phyloP scores from a whole-genome alignment of 1,140 invertebrate species.

The Diorhabda sublineata region DNA sequence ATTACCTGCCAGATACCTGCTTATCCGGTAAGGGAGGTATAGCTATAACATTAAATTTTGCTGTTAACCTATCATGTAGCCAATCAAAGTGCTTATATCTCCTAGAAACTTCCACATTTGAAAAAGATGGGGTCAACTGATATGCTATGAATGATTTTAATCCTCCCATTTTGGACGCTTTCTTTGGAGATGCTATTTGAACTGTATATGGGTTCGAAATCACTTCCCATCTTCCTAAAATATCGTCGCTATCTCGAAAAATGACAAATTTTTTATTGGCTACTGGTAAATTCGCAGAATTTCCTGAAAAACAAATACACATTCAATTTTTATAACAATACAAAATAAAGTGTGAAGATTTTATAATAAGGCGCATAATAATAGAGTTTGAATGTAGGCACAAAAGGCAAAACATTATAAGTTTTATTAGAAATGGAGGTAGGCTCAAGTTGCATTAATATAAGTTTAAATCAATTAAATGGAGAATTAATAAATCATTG shows the following conservation, averaged over 20 bases:
- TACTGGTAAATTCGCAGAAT: conserved; percentile 18
- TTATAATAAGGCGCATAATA: no score
- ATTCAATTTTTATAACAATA: background rate
- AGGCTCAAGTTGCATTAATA: no score
- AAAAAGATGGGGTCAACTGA: conserved; percentile 91
- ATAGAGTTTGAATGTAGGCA: no score
- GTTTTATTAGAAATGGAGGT: no score
- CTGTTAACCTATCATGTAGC: conserved; percentile 88
- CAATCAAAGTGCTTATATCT: conserved; percentile 99
- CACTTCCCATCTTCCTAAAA: conserved; percentile 59
- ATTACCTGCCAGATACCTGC: conserved; percentile 78
- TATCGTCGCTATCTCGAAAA: conserved; percentile 33
- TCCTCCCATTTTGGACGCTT: conserved; percentile 94
- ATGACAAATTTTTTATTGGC: conserved; percentile 28
- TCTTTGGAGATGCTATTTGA: conserved; percentile 89
- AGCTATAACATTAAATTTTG: conserved; percentile 91
- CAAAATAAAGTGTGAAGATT: no score
- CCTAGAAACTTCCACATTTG: conserved; percentile 90
- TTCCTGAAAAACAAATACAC: conserved; percentile 23
- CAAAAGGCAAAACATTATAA: no score
- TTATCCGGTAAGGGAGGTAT: conserved; percentile 97
- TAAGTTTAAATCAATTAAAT: no score
- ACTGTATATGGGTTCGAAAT: conserved; percentile 73
- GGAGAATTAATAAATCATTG: no score
- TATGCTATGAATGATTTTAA: conserved; percentile 97